A percentile compares a stretch with the other conserved stretches of the same genome.
Evolutionary conservation across 2,113 vertebrate species (phyloP).

Genomic region (Malaclemys terrapin): DNA sequence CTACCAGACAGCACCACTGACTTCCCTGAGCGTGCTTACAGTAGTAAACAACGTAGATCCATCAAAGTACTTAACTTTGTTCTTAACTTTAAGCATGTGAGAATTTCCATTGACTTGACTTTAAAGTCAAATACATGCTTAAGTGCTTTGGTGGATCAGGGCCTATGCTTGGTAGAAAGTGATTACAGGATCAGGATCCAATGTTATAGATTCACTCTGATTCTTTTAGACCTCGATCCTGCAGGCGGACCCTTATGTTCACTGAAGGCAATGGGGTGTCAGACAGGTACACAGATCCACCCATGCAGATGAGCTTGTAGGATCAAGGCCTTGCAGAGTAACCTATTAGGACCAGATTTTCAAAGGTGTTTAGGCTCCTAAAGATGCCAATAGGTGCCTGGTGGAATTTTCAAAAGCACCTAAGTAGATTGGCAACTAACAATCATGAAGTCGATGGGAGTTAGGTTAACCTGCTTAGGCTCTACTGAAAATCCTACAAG

Average conservation of each 20-base stretch:
- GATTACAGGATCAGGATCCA: neutral
- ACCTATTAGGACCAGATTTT: neutral
- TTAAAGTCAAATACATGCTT: neutral
- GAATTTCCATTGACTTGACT: neutral
- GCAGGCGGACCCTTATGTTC: neutral
- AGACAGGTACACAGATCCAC: neutral
- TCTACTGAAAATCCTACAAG: neutral
- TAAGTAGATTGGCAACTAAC: neutral
- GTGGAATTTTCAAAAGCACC: neutral
- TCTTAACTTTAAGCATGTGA: conserved; percentile 4
- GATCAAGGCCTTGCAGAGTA: neutral
- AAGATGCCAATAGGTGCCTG: neutral
- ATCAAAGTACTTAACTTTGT: conserved; percentile 6
- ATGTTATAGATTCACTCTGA: neutral
- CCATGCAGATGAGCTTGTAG: neutral
- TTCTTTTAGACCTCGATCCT: neutral
- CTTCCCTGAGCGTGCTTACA: neutral
- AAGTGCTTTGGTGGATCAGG: neutral
- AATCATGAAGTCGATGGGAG: neutral
- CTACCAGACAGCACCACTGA: neutral
- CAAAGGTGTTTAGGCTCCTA: neutral
- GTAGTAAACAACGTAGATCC: neutral
- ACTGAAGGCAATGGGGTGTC: neutral
- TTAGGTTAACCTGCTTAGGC: neutral
- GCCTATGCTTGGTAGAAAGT: conserved; percentile 20